Conservation (phyloP, 2,888 invertebrate genomes). For the Drosophila falleni region DNA sequence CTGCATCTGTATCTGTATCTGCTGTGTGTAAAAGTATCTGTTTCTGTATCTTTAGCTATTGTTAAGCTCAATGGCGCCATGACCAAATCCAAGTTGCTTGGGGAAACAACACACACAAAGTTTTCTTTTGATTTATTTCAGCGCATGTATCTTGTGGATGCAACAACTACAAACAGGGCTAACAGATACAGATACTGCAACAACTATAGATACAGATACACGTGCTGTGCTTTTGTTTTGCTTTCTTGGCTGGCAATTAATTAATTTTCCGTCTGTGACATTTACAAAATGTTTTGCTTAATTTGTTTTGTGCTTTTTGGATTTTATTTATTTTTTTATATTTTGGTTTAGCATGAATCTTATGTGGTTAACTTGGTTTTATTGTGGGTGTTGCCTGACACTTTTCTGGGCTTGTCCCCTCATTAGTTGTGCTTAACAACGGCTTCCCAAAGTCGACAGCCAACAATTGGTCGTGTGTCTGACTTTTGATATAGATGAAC, state of each 20-base stretch:
- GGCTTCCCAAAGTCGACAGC: conserved; percentile 43
- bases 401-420: conserved; percentile 75
- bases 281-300: conserved; percentile 81
- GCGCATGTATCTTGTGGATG: conserved; percentile 63
- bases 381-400: conserved; percentile 78
- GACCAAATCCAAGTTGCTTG: conserved; percentile 30
- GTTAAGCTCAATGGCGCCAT: conserved; percentile 73
- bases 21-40: conserved; percentile 5
- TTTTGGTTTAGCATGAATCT: neutral
- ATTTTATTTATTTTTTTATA: neutral
- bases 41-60: conserved; percentile 38
- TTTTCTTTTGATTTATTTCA: conserved; percentile 69
- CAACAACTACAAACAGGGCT: conserved; percentile 22
- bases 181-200: conserved; percentile 14
- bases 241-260: conserved; percentile 64
- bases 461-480: conserved; percentile 22
- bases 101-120: conserved; percentile 30
- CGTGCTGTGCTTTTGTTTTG: conserved; percentile 42
- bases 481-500: conserved; percentile 38
- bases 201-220: conserved; percentile 41
- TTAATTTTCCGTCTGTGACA: conserved; percentile 71
- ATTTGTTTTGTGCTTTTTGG: conserved; percentile 63
- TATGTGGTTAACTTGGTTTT: conserved; percentile 15
- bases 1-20: conserved; percentile 26
- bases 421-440: conserved; percentile 76